Percentiles rank a stretch among this genome's conserved stretches.
phyloP scores from a whole-genome alignment of 2,113 vertebrate species.

The Motacilla tschutschensis region DNA sequence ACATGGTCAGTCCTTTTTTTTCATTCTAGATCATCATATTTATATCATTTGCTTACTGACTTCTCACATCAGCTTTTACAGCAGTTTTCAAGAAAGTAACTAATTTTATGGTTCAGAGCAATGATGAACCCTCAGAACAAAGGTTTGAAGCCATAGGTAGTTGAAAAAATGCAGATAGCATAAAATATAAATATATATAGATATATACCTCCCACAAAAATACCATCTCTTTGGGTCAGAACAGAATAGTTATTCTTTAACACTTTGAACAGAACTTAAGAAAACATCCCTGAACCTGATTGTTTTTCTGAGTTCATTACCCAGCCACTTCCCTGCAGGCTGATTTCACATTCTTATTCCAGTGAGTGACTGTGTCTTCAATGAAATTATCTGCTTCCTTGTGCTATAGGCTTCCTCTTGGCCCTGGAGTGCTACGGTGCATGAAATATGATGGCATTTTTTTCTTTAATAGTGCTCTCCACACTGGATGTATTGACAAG shows the following conservation, averaged over 20 bases:
- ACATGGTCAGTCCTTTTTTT: background rate
- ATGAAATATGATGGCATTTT: conserved; percentile 16
- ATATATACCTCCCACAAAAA: conserved; percentile 28
- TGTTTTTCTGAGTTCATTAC: background rate
- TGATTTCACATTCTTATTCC: conserved; percentile 11
- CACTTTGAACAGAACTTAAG: background rate
- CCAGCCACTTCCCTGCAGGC: background rate
- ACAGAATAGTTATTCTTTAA: conserved; percentile 22
- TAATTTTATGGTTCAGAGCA: conserved; percentile 32
- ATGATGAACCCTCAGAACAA: conserved; percentile 2
- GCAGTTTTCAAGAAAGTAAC: conserved; percentile 25
- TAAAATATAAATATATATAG: conserved; percentile 21
- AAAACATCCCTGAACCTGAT: conserved; percentile 37
- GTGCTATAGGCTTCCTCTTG: conserved; percentile 23
- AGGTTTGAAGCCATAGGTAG: conserved; percentile 11
- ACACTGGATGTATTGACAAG: background rate
- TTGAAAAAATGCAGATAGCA: background rate
- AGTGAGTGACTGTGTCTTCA: background rate
- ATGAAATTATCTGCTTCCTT: conserved; percentile 10
- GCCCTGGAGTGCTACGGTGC: conserved; percentile 10
- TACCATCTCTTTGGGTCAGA: background rate
- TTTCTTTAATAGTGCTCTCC: background rate
- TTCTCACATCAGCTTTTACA: conserved; percentile 29
- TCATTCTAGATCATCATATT: conserved; percentile 17
- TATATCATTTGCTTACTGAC: background rate